Evolutionary conservation across 1,140 invertebrate genomes (phyloP).

Genomic region (Eciton burchellii): DNA sequence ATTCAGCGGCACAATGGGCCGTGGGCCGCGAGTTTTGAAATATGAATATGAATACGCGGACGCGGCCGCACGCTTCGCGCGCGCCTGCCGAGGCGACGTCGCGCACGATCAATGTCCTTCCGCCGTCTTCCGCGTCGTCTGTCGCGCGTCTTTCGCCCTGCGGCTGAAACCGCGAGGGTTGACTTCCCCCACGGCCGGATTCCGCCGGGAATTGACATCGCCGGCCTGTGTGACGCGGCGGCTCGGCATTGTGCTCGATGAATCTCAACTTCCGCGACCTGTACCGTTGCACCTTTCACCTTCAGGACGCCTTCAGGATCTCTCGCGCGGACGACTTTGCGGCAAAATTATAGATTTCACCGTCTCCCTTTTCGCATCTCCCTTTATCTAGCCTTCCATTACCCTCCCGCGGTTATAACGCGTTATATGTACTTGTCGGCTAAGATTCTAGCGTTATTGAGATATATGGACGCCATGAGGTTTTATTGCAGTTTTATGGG

Average conservation of each 20-base stretch:
- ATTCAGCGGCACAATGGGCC: slow-evolving; percentile 78
- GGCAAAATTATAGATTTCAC: neutral
- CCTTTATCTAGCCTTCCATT: too few species aligned
- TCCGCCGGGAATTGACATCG: slow-evolving; percentile 26
- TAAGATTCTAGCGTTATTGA: slow-evolving; percentile 8
- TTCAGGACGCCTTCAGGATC: neutral
- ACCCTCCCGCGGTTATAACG: neutral
- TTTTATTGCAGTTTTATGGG: slow-evolving; percentile 2
- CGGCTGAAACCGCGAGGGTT: slow-evolving; percentile 22
- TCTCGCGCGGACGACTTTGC: neutral
- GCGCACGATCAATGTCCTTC: slow-evolving; percentile 73
- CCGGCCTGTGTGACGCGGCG: neutral
- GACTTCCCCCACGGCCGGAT: slow-evolving; percentile 41
- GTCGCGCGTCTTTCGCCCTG: slow-evolving; percentile 10
- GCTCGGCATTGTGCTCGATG: neutral
- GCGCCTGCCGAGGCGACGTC: slow-evolving; percentile 68
- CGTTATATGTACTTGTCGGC: neutral
- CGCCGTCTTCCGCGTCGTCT: slow-evolving; percentile 22
- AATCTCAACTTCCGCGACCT: neutral
- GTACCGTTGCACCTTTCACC: too few species aligned
- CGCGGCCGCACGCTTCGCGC: slow-evolving; percentile 70
- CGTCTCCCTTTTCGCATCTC: too few species aligned
- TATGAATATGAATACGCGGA: slow-evolving; percentile 79
- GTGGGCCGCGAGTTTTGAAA: slow-evolving; percentile 79
- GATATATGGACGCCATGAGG: neutral